Evolutionary conservation across 2,113 vertebrate genomes (phyloP), one percentile per base, ranked within the genome.

Genomic region (Baryphthengus martii): DNA sequence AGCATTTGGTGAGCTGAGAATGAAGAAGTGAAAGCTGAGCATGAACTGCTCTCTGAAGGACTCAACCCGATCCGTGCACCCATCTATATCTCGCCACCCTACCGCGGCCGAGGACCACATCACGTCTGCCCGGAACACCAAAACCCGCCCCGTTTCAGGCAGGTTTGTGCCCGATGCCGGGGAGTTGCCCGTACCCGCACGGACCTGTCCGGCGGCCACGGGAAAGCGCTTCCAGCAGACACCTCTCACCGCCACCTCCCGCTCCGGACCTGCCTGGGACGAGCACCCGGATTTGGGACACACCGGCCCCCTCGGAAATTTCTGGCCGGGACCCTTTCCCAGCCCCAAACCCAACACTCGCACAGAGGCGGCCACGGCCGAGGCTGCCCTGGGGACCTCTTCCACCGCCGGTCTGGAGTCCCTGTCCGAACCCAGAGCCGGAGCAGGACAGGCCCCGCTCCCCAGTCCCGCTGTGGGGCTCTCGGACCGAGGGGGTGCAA

Each of bases 121-220:
- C 82, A 2, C 20, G 3, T 7, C 29, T 2, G 1, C 20, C 2
- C 0, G 18, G 11, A 26, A 9, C 10, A 24, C 29, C 53, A 24
- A 18, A 17, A n/a, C 12, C 35, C 6, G 49, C 19, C 19, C 77
- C 13, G 26, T 8, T 39, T 24, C 25, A 7, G 31, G 28, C 17
- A 15, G 31, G 11, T 24, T 17, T 11, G 59, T 61, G 44, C 62
- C 52, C 56, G 13, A 7, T 56, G 70, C 74, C 78, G 2, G 67
- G 24, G 47, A 47, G 3, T 15, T 86, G 28, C 35, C 77, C 26
- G 13, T 1, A 79, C 28, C 80, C 20, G 29, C 71, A 52, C 15
- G 11, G 62, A 29, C 3, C 10, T 1, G 42, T 2, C 23, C 8
- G 20, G 7, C n/a, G 23, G 70, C 35, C 49, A 1, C 15, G 29